Conservation (phyloP, 2,888 invertebrate genomes). For the Clepsis dumicolana region DNA sequence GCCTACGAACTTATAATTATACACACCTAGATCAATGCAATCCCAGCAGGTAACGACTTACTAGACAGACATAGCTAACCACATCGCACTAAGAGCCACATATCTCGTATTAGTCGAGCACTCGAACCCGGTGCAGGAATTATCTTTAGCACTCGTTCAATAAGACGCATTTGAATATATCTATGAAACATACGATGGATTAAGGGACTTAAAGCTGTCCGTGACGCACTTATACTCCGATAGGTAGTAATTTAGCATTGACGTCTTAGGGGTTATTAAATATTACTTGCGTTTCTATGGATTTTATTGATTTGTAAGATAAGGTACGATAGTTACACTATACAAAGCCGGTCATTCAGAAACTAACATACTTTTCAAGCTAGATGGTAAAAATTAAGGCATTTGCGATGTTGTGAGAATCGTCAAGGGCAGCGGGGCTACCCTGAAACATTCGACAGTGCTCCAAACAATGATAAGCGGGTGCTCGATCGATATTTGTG, state of each 20-base stretch:
- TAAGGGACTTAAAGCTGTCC: conserved; percentile 8
- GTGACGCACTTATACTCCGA: conserved; percentile 31
- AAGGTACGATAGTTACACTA: neutral
- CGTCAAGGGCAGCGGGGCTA: conserved; percentile 12
- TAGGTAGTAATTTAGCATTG: conserved; percentile 23
- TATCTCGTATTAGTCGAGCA: neutral
- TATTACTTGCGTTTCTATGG: conserved; percentile 32
- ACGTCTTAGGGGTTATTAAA: conserved; percentile 37
- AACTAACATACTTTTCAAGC: neutral
- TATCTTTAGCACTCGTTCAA: conserved; percentile 7
- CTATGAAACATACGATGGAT: conserved; percentile 11
- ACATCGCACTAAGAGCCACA: too few species aligned
- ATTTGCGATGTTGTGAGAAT: neutral
- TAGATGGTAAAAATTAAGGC: conserved; percentile 1
- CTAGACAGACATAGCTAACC: neutral
- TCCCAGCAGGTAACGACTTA: conserved; percentile 6
- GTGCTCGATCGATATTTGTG: conserved; percentile 67
- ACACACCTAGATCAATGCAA: neutral
- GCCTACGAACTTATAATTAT: neutral
- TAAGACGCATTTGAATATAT: conserved; percentile 23
- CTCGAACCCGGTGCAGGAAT: neutral
- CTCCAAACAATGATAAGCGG: conserved; percentile 53
- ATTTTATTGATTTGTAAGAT: conserved; percentile 33
- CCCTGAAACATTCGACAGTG: conserved; percentile 34
- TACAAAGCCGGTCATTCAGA: neutral